phyloP scores from a whole-genome alignment of 2,797 vertebrate genomes.

The Meriones psammophilus region DNA sequence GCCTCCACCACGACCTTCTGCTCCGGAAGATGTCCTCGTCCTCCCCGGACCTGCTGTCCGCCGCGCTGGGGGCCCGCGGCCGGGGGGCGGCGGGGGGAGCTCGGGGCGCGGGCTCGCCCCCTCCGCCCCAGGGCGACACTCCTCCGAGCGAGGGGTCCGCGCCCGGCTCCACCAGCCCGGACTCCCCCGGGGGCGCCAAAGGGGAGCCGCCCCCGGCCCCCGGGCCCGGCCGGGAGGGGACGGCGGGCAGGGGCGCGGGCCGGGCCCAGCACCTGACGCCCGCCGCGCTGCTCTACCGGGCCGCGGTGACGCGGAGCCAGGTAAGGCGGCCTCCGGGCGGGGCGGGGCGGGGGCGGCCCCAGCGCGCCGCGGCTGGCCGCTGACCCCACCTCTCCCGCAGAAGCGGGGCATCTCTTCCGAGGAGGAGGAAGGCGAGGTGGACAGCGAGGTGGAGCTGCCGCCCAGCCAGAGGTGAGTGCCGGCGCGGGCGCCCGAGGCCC shows the following conservation, averaged over 20 bases:
- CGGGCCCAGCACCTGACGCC: conserved; percentile 94
- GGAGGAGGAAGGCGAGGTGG: conserved; percentile 97
- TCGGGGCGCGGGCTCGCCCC: conserved; percentile 88
- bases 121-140: conserved; percentile 91
- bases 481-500: no score
- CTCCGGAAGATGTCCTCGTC: conserved; percentile 95
- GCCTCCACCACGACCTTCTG: conserved; percentile 93
- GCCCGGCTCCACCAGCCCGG: conserved; percentile 94
- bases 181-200: conserved; percentile 91
- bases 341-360: no score
- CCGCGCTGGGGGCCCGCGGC: conserved; percentile 93
- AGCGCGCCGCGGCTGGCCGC: no score
- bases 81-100: conserved; percentile 88
- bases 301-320: conserved; percentile 97
- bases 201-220: conserved; percentile 86
- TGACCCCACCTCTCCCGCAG: conserved; percentile 71
- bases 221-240: conserved; percentile 88
- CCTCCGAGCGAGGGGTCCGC: conserved; percentile 93
- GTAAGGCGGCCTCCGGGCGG: conserved; percentile 82
- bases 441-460: conserved; percentile 96
- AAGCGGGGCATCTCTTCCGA: conserved; percentile 96
- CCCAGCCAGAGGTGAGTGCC: conserved; percentile 92
- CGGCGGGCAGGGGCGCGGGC: conserved; percentile 89
- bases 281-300: conserved; percentile 95
- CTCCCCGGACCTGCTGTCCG: conserved; percentile 96